Evolutionary conservation across 2,888 invertebrate genomes (phyloP).

Genomic region (Epiblema foenella): DNA sequence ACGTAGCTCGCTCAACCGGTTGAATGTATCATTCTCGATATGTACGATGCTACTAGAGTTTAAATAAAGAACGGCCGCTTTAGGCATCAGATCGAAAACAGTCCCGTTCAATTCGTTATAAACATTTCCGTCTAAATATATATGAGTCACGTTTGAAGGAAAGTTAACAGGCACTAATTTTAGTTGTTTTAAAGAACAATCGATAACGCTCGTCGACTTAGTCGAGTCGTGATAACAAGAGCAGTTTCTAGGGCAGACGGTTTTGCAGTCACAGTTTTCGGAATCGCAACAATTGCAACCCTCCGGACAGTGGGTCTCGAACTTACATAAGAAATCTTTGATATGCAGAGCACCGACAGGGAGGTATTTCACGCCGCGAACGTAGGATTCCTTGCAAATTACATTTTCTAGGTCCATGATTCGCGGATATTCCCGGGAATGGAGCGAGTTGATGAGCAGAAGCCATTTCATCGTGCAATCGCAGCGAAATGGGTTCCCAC

Average conservation of each 20-base stretch:
- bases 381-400: slow-evolving; percentile 93
- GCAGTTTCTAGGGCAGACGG: slow-evolving; percentile 96
- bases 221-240: slow-evolving; percentile 97
- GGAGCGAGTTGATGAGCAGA: slow-evolving; percentile 93
- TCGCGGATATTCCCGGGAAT: slow-evolving; percentile 91
- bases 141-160: slow-evolving; percentile 96
- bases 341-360: slow-evolving; percentile 90
- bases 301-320: slow-evolving; percentile 95
- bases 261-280: slow-evolving; percentile 97
- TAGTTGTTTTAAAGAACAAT: slow-evolving; percentile 92
- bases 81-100: slow-evolving; percentile 73
- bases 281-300: slow-evolving; percentile 98
- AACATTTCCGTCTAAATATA: slow-evolving; percentile 96
- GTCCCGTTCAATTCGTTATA: slow-evolving; percentile 88
- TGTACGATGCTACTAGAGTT: slow-evolving; percentile 92
- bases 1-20: slow-evolving; percentile 90
- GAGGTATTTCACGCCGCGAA: slow-evolving; percentile 91
- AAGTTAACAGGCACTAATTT: slow-evolving; percentile 91
- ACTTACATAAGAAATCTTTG: slow-evolving; percentile 95
- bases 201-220: slow-evolving; percentile 96
- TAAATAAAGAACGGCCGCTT: slow-evolving; percentile 89
- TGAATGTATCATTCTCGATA: slow-evolving; percentile 94
- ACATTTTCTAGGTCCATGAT: slow-evolving; percentile 95
- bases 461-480: slow-evolving; percentile 99
- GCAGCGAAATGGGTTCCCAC: slow-evolving; percentile 96